A percentile compares a stretch with the other conserved stretches of the same genome.
Conservation (phyloP, 2,797 vertebrate genomes). For the Sebastes taczanowskii region DNA sequence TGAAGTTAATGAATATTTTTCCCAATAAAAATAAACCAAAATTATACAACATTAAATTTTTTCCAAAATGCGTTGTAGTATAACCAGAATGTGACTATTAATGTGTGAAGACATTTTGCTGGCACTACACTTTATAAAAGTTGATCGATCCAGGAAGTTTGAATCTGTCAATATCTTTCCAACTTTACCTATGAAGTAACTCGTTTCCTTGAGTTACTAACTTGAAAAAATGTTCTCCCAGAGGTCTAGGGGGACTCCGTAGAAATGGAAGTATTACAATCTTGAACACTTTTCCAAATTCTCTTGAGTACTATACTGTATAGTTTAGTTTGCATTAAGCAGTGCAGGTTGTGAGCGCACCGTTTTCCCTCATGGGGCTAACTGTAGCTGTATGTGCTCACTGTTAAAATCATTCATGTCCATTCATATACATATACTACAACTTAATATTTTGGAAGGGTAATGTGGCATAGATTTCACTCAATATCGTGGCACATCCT, state of each 20-base stretch:
- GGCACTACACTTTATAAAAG: too few species aligned
- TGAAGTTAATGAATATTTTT: too few species aligned
- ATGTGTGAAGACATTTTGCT: too few species aligned
- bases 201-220: too few species aligned
- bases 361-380: not conserved
- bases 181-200: too few species aligned
- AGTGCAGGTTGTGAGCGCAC: not conserved
- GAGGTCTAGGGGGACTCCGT: rapidly evolving
- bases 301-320: not conserved
- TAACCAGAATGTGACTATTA: too few species aligned
- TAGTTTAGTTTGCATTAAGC: not conserved
- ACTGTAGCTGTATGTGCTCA: not conserved
- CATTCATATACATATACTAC: not conserved
- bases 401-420: not conserved
- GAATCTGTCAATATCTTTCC: too few species aligned
- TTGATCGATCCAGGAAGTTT: too few species aligned
- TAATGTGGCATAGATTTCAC: not conserved
- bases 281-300: not conserved
- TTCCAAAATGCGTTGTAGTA: too few species aligned
- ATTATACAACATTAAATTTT: rapidly evolving
- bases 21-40: too few species aligned
- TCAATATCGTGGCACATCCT: not conserved
- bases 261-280: not conserved
- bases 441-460: not conserved
- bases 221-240: too few species aligned